Conservation (phyloP, 2,113 vertebrate species). For the Arothron firmamentum region DNA sequence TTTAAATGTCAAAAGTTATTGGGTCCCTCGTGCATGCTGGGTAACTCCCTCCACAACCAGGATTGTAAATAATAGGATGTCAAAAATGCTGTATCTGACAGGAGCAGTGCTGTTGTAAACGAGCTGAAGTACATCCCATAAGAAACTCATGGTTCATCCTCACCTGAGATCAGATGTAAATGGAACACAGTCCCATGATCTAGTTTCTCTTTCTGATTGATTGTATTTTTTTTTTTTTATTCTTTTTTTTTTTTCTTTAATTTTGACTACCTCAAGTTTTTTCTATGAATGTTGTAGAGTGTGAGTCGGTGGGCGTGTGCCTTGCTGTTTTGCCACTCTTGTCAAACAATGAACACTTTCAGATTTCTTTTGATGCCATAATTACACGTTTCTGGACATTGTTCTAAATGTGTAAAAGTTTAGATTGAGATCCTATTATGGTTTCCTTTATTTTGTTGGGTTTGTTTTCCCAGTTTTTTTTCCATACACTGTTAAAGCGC, state of each 20-base stretch:
- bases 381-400: slow-evolving; percentile 2
- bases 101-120: slow-evolving; percentile 6
- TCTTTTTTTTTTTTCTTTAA: slow-evolving; percentile 17
- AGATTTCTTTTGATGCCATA: slow-evolving; percentile 4
- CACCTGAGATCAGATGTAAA: slow-evolving; percentile 31
- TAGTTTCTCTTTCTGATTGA: slow-evolving; percentile 39
- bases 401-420: slow-evolving; percentile 29
- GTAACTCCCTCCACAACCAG: slow-evolving; percentile 1
- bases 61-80: background rate
- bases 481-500: slow-evolving; percentile 70
- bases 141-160: slow-evolving; percentile 5
- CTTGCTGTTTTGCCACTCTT: slow-evolving; percentile 1
- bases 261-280: slow-evolving; percentile 89
- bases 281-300: slow-evolving; percentile 44
- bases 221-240: slow-evolving; percentile 70
- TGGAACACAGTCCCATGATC: slow-evolving; percentile 27
- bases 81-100: slow-evolving; percentile 4
- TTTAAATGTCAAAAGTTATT: slow-evolving; percentile 13
- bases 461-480: background rate
- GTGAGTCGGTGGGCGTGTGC: slow-evolving; percentile 35
- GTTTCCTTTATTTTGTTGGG: slow-evolving; percentile 13
- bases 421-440: background rate
- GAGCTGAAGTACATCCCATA: background rate
- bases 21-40: slow-evolving; percentile 25
- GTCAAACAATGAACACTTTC: slow-evolving; percentile 23